Evolutionary conservation across 2,113 vertebrate species (phyloP).

Genomic region (Albula glossodonta): DNA sequence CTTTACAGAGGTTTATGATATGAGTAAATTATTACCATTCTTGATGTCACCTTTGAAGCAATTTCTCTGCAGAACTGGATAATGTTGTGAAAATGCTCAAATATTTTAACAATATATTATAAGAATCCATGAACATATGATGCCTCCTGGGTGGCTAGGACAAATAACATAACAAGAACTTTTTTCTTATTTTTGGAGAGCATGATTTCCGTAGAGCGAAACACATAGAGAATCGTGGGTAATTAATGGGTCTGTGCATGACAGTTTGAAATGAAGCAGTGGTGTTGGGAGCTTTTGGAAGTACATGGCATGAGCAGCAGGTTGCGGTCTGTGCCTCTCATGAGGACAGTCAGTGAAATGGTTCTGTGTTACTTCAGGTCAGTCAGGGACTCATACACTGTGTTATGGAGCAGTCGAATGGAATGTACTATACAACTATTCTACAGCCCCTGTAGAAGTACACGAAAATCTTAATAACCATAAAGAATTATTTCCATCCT

Average conservation of each 20-base stretch:
- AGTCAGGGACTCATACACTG: not conserved
- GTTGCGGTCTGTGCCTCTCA: not conserved
- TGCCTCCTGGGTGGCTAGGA: not conserved
- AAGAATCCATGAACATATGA: not conserved
- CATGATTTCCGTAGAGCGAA: not conserved
- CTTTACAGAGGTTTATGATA: no score
- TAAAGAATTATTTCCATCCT: constrained; percentile 11
- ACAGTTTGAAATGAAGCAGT: not conserved
- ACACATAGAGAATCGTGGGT: not conserved
- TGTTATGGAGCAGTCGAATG: not conserved
- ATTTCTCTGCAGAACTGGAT: not conserved
- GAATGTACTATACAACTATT: not conserved
- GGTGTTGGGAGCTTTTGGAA: not conserved
- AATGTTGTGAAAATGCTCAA: not conserved
- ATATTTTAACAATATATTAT: not conserved
- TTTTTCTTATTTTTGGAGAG: not conserved
- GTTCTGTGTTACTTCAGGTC: not conserved
- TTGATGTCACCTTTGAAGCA: not conserved
- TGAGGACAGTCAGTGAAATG: not conserved
- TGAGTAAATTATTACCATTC: not conserved
- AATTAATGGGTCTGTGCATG: not conserved
- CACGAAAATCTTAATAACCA: constrained; percentile 16
- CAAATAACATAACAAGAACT: not conserved
- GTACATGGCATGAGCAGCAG: not conserved
- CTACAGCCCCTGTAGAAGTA: constrained; percentile 6